Evolutionary conservation across 2,888 invertebrate species (phyloP).

Genomic region (Leucoptera coffeella): DNA sequence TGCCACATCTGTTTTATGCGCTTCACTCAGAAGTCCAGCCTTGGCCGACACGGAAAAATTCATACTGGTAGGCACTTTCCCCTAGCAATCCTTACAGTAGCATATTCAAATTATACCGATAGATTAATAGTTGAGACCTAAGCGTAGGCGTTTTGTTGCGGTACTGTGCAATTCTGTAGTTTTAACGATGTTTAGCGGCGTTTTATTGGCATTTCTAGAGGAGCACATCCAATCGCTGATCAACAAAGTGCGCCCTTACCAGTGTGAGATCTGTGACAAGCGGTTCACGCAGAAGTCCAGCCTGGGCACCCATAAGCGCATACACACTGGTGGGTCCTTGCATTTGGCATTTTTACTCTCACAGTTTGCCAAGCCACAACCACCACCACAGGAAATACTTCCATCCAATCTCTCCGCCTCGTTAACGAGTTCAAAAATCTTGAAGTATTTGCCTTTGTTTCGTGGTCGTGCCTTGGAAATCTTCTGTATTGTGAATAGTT

Average conservation of each 20-base stretch:
- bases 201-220: conserved; percentile 54
- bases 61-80: conserved; percentile 60
- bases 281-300: conserved; percentile 80
- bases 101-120: too few relatives aligned
- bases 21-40: conserved; percentile 69
- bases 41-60: conserved; percentile 67
- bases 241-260: conserved; percentile 57
- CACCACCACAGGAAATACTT: too few relatives aligned
- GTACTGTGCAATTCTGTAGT: too few relatives aligned
- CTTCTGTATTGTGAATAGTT: conserved; percentile 51
- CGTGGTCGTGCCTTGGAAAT: conserved; percentile 42
- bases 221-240: conserved; percentile 57
- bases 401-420: conserved; percentile 10
- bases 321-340: conserved; percentile 64
- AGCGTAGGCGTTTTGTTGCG: too few relatives aligned
- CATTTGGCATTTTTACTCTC: conserved; percentile 22
- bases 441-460: too few relatives aligned
- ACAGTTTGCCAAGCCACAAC: conserved; percentile 46
- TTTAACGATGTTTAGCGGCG: conserved; percentile 49
- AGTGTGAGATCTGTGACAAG: conserved; percentile 74
- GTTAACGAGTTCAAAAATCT: too few relatives aligned
- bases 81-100: conserved; percentile 26
- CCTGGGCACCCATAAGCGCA: conserved; percentile 75
- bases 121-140: too few relatives aligned
- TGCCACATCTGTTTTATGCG: conserved; percentile 67